phyloP scores from a whole-genome alignment of 2,888 invertebrate species.

The Cyclophora albipunctata region DNA sequence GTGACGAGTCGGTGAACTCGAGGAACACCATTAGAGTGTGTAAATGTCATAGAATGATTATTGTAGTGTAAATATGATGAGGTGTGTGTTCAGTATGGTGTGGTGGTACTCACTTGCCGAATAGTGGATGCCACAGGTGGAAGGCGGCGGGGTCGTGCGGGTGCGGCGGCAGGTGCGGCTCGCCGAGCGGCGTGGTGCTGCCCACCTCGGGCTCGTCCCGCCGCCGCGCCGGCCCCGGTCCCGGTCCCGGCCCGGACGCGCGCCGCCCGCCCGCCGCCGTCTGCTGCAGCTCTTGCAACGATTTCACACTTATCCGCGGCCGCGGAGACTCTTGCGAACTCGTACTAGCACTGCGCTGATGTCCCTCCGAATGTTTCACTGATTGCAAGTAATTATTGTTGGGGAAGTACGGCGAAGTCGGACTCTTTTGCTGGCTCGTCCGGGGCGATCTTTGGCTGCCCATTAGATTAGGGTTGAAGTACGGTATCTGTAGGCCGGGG shows the following conservation, averaged over 20 bases:
- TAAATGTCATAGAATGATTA: conserved; percentile 4
- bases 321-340: conserved; percentile 64
- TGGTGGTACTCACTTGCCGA: conserved; percentile 83
- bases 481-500: conserved; percentile 57
- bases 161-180: conserved; percentile 56
- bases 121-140: conserved; percentile 89
- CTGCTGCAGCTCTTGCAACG: conserved; percentile 77
- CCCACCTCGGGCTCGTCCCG: conserved; percentile 78
- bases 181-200: conserved; percentile 77
- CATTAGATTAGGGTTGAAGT: conserved; percentile 57
- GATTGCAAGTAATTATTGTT: conserved; percentile 65
- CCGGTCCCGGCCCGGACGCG: conserved; percentile 49
- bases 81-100: not conserved
- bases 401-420: conserved; percentile 58
- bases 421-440: conserved; percentile 56
- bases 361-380: conserved; percentile 46
- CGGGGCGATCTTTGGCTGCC: conserved; percentile 52
- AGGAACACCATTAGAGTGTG: conserved; percentile 1
- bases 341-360: conserved; percentile 38
- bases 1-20: conserved; percentile 6
- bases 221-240: conserved; percentile 55
- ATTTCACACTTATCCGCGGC: conserved; percentile 77
- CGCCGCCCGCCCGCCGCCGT: conserved; percentile 47
- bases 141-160: conserved; percentile 75
- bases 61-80: not conserved